Conservation (phyloP, 2,113 vertebrate species). For the Maccullochella peelii region DNA sequence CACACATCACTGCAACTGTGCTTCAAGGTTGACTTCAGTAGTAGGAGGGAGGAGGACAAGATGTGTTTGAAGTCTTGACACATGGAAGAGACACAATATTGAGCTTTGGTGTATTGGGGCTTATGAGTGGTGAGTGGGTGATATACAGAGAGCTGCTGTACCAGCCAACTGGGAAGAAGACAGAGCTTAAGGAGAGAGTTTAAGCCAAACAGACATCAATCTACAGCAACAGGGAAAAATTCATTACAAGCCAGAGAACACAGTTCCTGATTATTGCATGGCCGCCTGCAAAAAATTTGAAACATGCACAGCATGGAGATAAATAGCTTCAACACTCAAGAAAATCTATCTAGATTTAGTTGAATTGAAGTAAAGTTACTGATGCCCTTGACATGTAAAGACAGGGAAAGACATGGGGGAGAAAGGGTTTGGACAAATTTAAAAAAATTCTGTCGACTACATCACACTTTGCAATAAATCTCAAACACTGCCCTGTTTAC, state of each 20-base stretch:
- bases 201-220: constrained; percentile 55
- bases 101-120: constrained; percentile 55
- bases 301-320: constrained; percentile 27
- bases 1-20: not conserved
- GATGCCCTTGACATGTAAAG: constrained; percentile 16
- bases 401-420: not conserved
- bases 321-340: not conserved
- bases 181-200: constrained; percentile 56
- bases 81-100: constrained; percentile 58
- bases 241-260: constrained; percentile 48
- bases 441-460: not conserved
- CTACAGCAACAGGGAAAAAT: not conserved
- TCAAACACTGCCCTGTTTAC: not conserved
- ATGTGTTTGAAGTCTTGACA: constrained; percentile 67
- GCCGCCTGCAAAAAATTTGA: not conserved
- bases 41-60: constrained; percentile 46
- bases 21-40: constrained; percentile 57
- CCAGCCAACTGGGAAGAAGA: constrained; percentile 62
- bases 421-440: not conserved
- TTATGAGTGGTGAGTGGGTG: constrained; percentile 68
- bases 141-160: constrained; percentile 30
- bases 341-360: not conserved
- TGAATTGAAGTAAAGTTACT: not conserved
- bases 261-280: constrained; percentile 27
- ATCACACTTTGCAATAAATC: not conserved